Base-by-base conservation (phyloP, 2,113 vertebrate species). In the Vicugna pacos region DNA sequence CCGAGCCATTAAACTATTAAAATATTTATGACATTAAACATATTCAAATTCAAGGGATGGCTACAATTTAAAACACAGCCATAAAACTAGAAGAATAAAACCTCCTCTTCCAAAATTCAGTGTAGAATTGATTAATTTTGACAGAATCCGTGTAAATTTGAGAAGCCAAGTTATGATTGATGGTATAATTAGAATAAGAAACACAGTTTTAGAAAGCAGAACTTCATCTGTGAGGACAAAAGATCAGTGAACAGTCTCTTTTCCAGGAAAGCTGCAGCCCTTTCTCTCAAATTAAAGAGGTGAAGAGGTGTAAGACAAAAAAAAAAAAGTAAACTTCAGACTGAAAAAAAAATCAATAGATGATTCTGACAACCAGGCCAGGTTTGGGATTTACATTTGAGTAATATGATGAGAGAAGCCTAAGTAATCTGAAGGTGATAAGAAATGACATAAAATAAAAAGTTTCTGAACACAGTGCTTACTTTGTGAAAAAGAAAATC, bases 401-500 rank as follows among this genome's bases (percentile, higher is more conserved):
- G 35, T 56, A 72, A 50, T 38, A 48, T 0, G 19, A 77, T 64
- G 26, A 70, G 79, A 32, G 46, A 82, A 79, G 20, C 20, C 26
- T 89, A 30, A 52, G 42, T 60, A 67, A 85, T 35, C 28, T 56
- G 54, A 56, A 94, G 16, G 54, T 93, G 17, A 76, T 60, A n/a
- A 77, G 24, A 8, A 80, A 88, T 67, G 28, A 67, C 5, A 89
- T 83, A 70, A 88, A 80, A 95, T 82, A 46, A 90, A 94, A 75
- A 32, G 10, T 10, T 81, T 69, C 72, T 77, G 38, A 94, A 70
- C 14, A 77, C 3, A 42, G 50, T 30, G 8, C 1, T 67, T 38
- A 58, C 42, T 60, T 69, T 93, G 60, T 67, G 24, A 91, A 91
- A 94, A 60, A 95, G 65, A 58, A 64, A 70, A 80, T 87, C 46